Evolutionary conservation across 2,888 invertebrate genomes (phyloP).

Genomic region (Drosophila tanythrix): DNA sequence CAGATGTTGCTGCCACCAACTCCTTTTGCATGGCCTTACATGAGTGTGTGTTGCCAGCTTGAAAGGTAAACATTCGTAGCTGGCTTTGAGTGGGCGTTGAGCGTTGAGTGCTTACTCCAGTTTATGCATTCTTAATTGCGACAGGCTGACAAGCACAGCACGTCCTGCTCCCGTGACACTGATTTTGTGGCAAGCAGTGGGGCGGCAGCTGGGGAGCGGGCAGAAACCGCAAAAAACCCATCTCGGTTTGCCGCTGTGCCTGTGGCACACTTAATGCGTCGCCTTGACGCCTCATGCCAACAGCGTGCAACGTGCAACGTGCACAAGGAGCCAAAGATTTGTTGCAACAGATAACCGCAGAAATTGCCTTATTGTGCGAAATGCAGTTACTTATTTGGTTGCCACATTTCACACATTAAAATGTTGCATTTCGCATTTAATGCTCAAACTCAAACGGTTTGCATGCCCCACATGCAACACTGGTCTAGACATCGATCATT

Average conservation of each 20-base stretch:
- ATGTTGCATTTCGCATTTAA: neutral
- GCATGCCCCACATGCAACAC: neutral
- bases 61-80: conserved; percentile 66
- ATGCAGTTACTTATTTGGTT: neutral
- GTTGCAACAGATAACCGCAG: conserved; percentile 52
- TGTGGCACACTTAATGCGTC: conserved; percentile 40
- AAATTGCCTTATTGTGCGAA: conserved; percentile 21
- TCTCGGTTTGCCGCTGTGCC: conserved; percentile 6
- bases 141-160: conserved; percentile 50
- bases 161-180: conserved; percentile 80
- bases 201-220: conserved; percentile 3
- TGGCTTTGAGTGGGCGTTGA: conserved; percentile 40
- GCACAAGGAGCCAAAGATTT: conserved; percentile 67
- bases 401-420: neutral
- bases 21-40: neutral
- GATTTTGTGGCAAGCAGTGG: conserved; percentile 51
- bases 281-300: conserved; percentile 41
- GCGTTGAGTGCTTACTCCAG: conserved; percentile 76
- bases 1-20: conserved; percentile 40
- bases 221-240: conserved; percentile 28
- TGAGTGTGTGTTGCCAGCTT: conserved; percentile 16
- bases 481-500: neutral
- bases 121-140: conserved; percentile 81
- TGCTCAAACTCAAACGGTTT: neutral
- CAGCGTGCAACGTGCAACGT: conserved; percentile 35